Evolutionary conservation across 2,888 invertebrate species (phyloP).

Genomic region (Drosophila fungiperda): DNA sequence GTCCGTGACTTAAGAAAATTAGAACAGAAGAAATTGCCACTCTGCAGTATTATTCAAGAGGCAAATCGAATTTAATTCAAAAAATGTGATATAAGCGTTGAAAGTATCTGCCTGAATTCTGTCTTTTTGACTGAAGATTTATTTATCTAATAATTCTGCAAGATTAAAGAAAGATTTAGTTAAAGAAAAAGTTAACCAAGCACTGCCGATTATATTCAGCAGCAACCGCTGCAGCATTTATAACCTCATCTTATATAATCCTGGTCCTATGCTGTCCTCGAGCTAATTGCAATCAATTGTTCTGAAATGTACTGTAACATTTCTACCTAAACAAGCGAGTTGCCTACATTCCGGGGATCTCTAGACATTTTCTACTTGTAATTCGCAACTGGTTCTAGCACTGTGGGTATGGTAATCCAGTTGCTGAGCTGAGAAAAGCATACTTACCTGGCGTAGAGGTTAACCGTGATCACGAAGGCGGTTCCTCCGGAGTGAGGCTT

Average conservation of each 20-base stretch:
- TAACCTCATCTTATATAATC: constrained; percentile 51
- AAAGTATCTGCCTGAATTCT: not conserved
- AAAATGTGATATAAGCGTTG: not conserved
- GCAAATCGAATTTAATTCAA: not conserved
- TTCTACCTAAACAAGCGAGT: constrained; percentile 6
- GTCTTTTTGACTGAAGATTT: no score
- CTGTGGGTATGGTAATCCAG: accelerated
- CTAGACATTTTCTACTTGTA: not conserved
- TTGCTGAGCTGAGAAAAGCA: constrained; percentile 50
- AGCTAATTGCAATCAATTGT: constrained; percentile 41
- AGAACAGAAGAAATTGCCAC: not conserved
- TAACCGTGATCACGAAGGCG: constrained; percentile 80
- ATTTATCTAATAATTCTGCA: no score
- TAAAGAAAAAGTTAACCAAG: not conserved
- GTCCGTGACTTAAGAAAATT: not conserved
- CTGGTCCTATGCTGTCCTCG: constrained; percentile 1
- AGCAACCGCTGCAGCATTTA: constrained; percentile 36
- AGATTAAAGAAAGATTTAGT: no score
- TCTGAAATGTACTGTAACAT: no score
- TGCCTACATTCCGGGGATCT: constrained; percentile 22
- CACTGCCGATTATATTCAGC: constrained; percentile 55
- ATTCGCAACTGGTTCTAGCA: constrained; percentile 58
- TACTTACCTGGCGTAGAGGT: constrained; percentile 85
- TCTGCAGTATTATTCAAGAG: not conserved
- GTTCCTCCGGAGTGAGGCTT: constrained; percentile 74